Conservation (phyloP, 2,797 vertebrate genomes). For the Sebastes hopkinsi region DNA sequence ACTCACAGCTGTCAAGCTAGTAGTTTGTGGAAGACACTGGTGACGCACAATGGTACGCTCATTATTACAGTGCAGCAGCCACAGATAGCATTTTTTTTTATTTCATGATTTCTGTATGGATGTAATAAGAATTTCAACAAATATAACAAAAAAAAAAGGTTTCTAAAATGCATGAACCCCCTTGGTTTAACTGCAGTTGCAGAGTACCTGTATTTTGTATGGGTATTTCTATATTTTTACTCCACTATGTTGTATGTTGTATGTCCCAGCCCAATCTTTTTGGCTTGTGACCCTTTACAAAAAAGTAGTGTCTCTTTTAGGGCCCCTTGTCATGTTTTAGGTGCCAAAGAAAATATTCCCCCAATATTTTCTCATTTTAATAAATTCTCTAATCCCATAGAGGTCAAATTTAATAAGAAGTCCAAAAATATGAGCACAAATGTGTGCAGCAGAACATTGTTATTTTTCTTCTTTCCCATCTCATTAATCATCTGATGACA, state of each 20-base stretch:
- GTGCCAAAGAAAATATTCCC: too few relatives aligned
- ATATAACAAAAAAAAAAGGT: too few relatives aligned
- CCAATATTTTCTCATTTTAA: not conserved
- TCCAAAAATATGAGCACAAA: too few relatives aligned
- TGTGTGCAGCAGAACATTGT: not conserved
- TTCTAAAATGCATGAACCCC: too few relatives aligned
- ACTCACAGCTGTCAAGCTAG: too few relatives aligned
- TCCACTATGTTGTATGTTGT: not conserved
- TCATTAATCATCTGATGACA: not conserved
- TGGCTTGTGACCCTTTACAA: not conserved
- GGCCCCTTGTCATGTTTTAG: not conserved
- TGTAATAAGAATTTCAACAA: too few relatives aligned
- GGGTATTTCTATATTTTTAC: not conserved
- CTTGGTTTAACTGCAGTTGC: too few relatives aligned
- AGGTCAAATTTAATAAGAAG: not conserved
- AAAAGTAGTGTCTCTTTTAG: not conserved
- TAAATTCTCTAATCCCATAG: fast-evolving
- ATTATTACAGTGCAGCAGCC: too few relatives aligned
- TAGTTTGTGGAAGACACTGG: too few relatives aligned
- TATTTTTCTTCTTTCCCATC: not conserved
- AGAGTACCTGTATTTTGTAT: not conserved
- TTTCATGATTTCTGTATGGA: too few relatives aligned
- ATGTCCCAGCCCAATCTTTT: not conserved
- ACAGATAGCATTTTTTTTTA: too few relatives aligned
- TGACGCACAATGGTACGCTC: too few relatives aligned